Percentiles rank a stretch among this genome's conserved stretches.
These are phyloP conservation scores for Melanotaenia nigrans DNA, from an alignment of 2,797 vertebrate genomes.

Conservation along the genomic window DNA sequence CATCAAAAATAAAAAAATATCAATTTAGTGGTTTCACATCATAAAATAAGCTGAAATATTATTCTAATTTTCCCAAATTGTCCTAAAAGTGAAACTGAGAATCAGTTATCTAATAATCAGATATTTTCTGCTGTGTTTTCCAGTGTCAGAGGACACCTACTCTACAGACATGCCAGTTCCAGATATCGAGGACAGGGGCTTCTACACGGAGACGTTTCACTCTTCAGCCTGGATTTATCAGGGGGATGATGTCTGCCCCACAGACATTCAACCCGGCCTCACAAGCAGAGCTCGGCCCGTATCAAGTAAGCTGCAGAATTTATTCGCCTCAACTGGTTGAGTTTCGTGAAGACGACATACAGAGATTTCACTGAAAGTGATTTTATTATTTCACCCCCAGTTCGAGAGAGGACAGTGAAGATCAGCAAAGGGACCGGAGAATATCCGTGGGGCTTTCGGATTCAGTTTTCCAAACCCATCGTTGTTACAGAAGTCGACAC, in stretches of 20 bases:
- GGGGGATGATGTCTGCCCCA: slow-evolving; percentile 84
- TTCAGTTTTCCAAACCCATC: slow-evolving; percentile 94
- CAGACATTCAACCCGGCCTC: slow-evolving; percentile 70
- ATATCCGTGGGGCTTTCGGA: slow-evolving; percentile 93
- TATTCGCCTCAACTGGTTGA: neutral
- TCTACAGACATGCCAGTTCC: slow-evolving; percentile 81
- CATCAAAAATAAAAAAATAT: no score
- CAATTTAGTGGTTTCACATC: no score
- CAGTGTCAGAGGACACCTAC: slow-evolving; percentile 86
- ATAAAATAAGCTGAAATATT: no score
- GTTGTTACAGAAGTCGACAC: slow-evolving; percentile 94
- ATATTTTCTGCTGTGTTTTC: slow-evolving; percentile 29
- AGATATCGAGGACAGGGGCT: slow-evolving; percentile 86
- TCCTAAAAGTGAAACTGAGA: no score
- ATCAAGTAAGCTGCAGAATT: slow-evolving; percentile 81
- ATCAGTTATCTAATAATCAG: no score
- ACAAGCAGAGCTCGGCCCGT: slow-evolving; percentile 81
- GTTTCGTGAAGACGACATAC: no score
- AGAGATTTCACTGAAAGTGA: neutral
- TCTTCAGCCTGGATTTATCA: slow-evolving; percentile 91
- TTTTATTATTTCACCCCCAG: slow-evolving; percentile 64
- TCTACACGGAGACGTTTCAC: slow-evolving; percentile 93
- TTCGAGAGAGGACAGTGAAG: slow-evolving; percentile 89
- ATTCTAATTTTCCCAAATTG: no score
- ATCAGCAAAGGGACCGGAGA: slow-evolving; percentile 88